Base-by-base conservation (phyloP, 2,888 invertebrate species). In the Ceraclea dissimilis region DNA sequence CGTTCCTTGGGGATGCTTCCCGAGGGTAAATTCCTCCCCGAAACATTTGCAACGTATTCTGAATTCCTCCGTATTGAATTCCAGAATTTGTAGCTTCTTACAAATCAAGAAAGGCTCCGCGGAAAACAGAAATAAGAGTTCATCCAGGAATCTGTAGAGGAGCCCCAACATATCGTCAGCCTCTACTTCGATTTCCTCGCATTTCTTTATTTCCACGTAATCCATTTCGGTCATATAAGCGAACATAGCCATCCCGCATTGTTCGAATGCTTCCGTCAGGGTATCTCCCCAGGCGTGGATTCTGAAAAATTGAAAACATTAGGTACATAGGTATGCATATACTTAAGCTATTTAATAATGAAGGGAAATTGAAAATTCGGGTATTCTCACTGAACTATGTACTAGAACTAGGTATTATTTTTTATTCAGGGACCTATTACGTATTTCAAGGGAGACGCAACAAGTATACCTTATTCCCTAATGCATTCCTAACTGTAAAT, bases 221-320 rank as follows among this genome's bases (percentile, higher is more conserved):
- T 86, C 82, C 61, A 94, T 72, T 62, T 93, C 93, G 1, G 97
- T 98, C 93, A 98, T 98, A 71, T 98, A 99, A 1, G 87, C 93
- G 76, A 92, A 99, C 97, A 99, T 97, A 1, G 94, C 90, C 70
- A 93, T 84, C 6, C 91, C 95, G 67, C 90, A 90, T 74, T 95
- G 95, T 69, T 97, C 96, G 72, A 94, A 97, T 0, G 95, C 87
- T 75, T 97, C 96, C 67, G 83, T 78, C 52, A 97, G 68, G 51
- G 81, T 84, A 58, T 85, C 80, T 21, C 98, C 98, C 97, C 97
- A 97, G 54, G 92, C 83, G 70, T 96, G 95, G 60, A 96, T 74
- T 70, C 92, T 93, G 71, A 58, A 66, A 64, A 59, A n/a, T n/a
- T n/a, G n/a, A n/a, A n/a, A n/a, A n/a, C n/a, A n/a, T 26, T 10